Evolutionary conservation across 23 tunicate species (phyloP).

Genomic region (Trididemnum clinides): DNA sequence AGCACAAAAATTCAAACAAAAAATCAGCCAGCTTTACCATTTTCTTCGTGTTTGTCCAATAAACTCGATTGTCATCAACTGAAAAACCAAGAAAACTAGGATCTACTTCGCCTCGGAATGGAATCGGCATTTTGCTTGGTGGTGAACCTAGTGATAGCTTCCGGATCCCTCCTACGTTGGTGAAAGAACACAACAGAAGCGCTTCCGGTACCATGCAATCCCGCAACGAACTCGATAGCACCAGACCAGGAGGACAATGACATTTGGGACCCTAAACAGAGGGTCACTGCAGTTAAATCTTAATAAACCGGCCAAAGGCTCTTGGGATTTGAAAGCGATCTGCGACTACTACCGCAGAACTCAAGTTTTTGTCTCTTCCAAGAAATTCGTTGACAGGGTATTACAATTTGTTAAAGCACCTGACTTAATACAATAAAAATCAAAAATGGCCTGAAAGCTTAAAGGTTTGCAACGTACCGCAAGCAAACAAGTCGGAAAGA

Average conservation of each 20-base stretch:
- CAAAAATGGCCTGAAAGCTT: too few relatives aligned
- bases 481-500: too few relatives aligned
- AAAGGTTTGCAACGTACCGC: too few relatives aligned
- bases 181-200: conserved; percentile 70
- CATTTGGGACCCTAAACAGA: conserved; percentile 81
- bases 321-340: too few relatives aligned
- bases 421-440: too few relatives aligned
- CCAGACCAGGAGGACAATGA: conserved; percentile 76
- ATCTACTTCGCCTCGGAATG: conserved; percentile 48
- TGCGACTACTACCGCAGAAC: too few relatives aligned
- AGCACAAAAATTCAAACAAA: background rate
- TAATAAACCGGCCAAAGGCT: too few relatives aligned
- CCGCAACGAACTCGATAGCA: conserved; percentile 48
- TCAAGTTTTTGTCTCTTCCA: too few relatives aligned
- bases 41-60: conserved; percentile 83
- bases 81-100: conserved; percentile 64
- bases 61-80: conserved; percentile 57
- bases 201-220: conserved; percentile 91
- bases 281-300: too few relatives aligned
- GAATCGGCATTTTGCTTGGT: conserved; percentile 24
- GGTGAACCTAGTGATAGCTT: conserved; percentile 77
- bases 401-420: too few relatives aligned
- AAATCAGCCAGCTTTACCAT: conserved; percentile 39
- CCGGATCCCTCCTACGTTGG: conserved; percentile 52
- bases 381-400: too few relatives aligned